Base-by-base conservation (phyloP, 2,888 invertebrate genomes). In the Coelopa pilipes region DNA sequence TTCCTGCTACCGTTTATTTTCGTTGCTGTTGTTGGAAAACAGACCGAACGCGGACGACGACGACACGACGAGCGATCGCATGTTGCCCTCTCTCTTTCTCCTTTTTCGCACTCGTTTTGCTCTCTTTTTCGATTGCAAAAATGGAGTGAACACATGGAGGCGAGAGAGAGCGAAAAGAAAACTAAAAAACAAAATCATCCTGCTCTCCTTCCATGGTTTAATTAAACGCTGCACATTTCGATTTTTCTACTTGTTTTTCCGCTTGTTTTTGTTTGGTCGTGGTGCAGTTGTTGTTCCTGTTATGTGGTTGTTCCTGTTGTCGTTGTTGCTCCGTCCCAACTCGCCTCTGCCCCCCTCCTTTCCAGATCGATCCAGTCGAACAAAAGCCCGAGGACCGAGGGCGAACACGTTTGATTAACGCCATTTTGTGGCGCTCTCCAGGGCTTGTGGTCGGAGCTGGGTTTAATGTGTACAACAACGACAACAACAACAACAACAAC, bases 401-500 rank as follows among this genome's bases (percentile, higher is more conserved):
- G 34, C 34, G 34, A 34, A 34, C 34, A 34, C 34, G 34, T 65
- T 45, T 47, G 45, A 65, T 65, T 65, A 47, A 47, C 67, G 70
- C 70, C 70, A 70, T 70, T 70, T 70, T 70, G 67, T 68, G 73
- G 57, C n/a, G 72, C 57, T 45, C 12, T 63, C 12, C 15, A 63
- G 69, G 34, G 57, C 45, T 69, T 68, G 60, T 65, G 72, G 72
- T 71, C 19, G 65, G 53, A 65, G 63, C 65, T 63, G 65, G 21
- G 65, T 73, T 73, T 69, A 68, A 74, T 59, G 46, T 49, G 45
- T n/a, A 73, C 55, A 50, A 70, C 70, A 73, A 70, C 63, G 53
- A 70, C 49, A 74, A 68, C 60, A 73, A 72, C 70, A 63, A 70
- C 47, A 67, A 49, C 63, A 72, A 24, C 12, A 9, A 45, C 10